Base-by-base conservation (phyloP, 2,888 invertebrate species). In the Thereva nobilitata region DNA sequence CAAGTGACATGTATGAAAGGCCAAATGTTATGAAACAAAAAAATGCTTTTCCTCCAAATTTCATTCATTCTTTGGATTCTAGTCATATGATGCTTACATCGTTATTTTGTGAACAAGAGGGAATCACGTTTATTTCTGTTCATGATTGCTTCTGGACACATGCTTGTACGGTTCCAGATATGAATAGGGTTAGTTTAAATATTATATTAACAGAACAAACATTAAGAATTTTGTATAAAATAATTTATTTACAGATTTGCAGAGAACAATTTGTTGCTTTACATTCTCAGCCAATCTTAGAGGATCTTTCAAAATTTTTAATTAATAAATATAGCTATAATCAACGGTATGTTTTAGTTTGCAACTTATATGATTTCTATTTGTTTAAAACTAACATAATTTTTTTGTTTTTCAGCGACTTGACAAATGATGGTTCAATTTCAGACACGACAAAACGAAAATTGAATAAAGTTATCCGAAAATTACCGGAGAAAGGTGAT, bases 91-190 rank as follows among this genome's bases (percentile, higher is more conserved):
- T 99, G 97, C 85, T 99, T 71, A 99, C 99, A 2, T 92, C 97
- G 6, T 83, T 99, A 74, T 85, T 89, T 81, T 93, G 94, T 76
- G 91, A 92, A 80, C 86, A 90, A 40, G 83, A 83, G 5, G 94
- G 90, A 1, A 84, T 97, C 64, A 91, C 93, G 50, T 99, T 95
- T 83, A 93, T 95, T 5, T 97, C 98, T 0, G 97, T 99, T 34
- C 99, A 99, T 82, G 99, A 99, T 82, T 99, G 98, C 79, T 99
- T 90, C 84, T 99, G 99, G 99, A 99, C 99, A 1, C 99, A 99
- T 82, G 90, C 98, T 0, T 86, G 86, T 72, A 87, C 90, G 41
- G 93, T 97, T 49, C 87, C 91, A 67, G 81, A 83, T 54, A 93
- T 99, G 95, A 98, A 95, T 80, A 86, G 87, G 86, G 93, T 93